Evolutionary conservation across 2,888 invertebrate genomes (phyloP), one percentile per base, ranked within the genome.

Genomic region (Vanessa cardui): DNA sequence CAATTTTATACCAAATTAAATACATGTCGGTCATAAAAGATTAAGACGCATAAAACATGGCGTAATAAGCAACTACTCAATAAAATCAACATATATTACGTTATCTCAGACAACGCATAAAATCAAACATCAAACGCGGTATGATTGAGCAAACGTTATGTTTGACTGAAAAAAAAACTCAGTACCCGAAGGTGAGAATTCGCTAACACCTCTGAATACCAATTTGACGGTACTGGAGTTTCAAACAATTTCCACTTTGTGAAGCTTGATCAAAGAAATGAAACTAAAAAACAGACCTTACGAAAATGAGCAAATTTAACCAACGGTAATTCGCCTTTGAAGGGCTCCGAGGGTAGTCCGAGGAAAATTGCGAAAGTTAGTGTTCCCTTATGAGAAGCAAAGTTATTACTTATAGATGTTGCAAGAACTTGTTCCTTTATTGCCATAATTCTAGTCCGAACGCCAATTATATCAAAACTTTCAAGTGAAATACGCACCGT

Each of bases 291-390:
- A 86, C 89, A 85, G 84, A 84, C 84, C 80, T 84, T 79, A 83
- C 80, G 86, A 86, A 87, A 90, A 87, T 85, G 88, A 89, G 88
- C 86, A 88, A 90, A 91, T 91, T 92, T 89, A 89, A 89, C 88
- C 89, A 88, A 85, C 86, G 84, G 87, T 90, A 90, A 91, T 91
- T 90, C 88, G 81, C 88, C 89, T 91, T 92, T 90, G 90, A 90
- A 84, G 83, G 87, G 86, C 83, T 81, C 84, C 73, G 77, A 87
- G 80, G 89, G 64, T 52, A 77, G 69, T 77, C 81, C 82, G 83
- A 86, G 86, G 90, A 88, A 91, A 91, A 91, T 92, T 90, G 86
- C 88, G 80, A 90, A 91, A 92, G 90, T 91, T 91, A 89, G 84
- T 86, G 83, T 81, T 85, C 86, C 87, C 88, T 88, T 87, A 90